Evolutionary conservation across 2,113 vertebrate species (phyloP).

Genomic region (Rhynchopsitta pachyrhyncha): DNA sequence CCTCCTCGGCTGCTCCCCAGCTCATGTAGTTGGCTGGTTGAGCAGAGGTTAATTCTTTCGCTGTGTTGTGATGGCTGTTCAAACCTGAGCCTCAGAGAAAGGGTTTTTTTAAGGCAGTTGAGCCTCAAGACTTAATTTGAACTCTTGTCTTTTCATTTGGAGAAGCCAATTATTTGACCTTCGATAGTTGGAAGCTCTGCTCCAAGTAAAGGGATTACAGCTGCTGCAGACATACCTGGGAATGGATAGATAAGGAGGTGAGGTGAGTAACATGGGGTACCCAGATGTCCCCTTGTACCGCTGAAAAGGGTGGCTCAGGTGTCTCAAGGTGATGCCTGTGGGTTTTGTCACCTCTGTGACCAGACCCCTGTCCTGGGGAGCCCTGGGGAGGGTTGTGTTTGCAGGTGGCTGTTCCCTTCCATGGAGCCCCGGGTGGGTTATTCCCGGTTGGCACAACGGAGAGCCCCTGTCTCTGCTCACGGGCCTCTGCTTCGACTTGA

Average conservation of each 20-base stretch:
- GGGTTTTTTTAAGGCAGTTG: neutral
- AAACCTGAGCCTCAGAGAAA: neutral
- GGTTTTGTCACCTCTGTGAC: neutral
- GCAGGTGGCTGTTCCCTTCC: neutral
- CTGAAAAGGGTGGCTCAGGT: accelerated
- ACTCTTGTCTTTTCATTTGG: constrained; percentile 1
- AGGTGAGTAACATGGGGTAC: neutral
- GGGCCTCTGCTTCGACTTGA: neutral
- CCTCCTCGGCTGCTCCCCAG: neutral
- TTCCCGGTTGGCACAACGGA: neutral
- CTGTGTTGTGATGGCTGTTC: neutral
- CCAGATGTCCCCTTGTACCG: accelerated
- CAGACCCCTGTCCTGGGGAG: neutral
- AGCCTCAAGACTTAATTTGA: neutral
- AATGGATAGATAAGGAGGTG: accelerated
- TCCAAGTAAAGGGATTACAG: neutral
- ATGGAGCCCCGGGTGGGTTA: accelerated
- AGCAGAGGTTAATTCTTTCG: neutral
- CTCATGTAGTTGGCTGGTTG: neutral
- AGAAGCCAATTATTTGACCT: neutral
- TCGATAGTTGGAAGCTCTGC: neutral
- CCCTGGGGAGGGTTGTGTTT: neutral
- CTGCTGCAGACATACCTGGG: neutral
- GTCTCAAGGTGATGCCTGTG: neutral
- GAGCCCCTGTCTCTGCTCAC: neutral